Percentiles rank a stretch among this genome's conserved stretches.
Evolutionary conservation across 2,113 vertebrate genomes (phyloP).

Genomic region (Apodemus sylvaticus): DNA sequence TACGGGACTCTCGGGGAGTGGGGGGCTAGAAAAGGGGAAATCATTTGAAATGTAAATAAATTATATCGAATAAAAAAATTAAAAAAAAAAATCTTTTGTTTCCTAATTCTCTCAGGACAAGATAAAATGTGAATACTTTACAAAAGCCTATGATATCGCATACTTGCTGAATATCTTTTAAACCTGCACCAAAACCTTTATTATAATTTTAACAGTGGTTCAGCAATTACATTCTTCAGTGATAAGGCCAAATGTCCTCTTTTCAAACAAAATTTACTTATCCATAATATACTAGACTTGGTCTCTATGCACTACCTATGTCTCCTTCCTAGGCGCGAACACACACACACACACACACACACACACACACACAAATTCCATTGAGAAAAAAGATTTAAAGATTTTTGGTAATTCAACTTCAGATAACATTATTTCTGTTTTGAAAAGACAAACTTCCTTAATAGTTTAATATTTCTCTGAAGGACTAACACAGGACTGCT

Average conservation of each 20-base stretch:
- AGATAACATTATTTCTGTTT: neutral
- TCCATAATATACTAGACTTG: neutral
- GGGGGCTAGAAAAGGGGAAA: too few species aligned
- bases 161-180: neutral
- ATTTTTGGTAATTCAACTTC: neutral
- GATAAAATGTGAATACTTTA: constrained; percentile 29
- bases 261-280: constrained; percentile 6
- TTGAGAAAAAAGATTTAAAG: constrained; percentile 17
- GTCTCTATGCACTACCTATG: neutral
- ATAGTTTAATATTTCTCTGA: neutral
- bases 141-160: neutral
- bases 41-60: too few species aligned
- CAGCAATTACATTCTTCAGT: neutral
- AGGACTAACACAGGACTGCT: neutral
- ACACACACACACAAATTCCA: neutral
- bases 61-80: too few species aligned
- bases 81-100: constrained; percentile 37
- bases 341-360: too few species aligned
- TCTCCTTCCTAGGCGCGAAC: neutral
- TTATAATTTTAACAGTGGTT: neutral
- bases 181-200: neutral
- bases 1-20: too few species aligned
- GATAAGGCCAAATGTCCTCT: neutral
- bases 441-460: neutral
- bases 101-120: neutral